Conservation (phyloP, 2,113 vertebrate genomes). For the Piaya cayana region DNA sequence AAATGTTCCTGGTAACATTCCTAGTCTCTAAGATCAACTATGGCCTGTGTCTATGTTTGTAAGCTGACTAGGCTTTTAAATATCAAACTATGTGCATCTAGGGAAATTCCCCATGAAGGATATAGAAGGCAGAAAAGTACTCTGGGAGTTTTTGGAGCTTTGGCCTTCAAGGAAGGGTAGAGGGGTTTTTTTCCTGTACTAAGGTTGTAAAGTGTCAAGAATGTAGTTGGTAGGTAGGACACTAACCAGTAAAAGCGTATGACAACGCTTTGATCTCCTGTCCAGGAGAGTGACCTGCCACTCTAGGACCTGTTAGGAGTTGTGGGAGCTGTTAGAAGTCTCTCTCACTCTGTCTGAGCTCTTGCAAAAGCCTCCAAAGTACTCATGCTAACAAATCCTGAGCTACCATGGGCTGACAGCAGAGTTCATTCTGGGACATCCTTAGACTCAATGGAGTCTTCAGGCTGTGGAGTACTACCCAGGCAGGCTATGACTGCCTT, state of each 20-base stretch:
- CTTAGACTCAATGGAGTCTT: background rate
- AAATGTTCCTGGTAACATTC: background rate
- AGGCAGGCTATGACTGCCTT: background rate
- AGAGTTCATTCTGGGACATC: background rate
- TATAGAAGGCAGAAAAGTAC: background rate
- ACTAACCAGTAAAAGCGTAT: rapidly evolving
- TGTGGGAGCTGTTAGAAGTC: background rate
- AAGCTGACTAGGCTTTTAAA: background rate
- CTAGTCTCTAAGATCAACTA: background rate
- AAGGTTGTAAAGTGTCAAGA: background rate
- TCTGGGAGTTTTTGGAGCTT: background rate
- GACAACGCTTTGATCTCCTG: background rate
- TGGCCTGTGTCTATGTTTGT: background rate
- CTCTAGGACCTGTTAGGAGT: rapidly evolving
- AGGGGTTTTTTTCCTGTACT: background rate
- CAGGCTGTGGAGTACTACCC: background rate
- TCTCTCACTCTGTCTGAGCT: background rate
- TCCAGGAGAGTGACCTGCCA: background rate
- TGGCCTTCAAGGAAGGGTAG: background rate
- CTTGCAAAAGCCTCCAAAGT: background rate
- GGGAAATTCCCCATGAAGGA: background rate
- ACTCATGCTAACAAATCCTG: background rate
- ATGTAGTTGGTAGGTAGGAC: background rate
- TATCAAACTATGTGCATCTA: background rate
- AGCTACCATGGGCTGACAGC: background rate